phyloP scores from a whole-genome alignment of 2,888 invertebrate genomes.

The Halocaridina rubra region DNA sequence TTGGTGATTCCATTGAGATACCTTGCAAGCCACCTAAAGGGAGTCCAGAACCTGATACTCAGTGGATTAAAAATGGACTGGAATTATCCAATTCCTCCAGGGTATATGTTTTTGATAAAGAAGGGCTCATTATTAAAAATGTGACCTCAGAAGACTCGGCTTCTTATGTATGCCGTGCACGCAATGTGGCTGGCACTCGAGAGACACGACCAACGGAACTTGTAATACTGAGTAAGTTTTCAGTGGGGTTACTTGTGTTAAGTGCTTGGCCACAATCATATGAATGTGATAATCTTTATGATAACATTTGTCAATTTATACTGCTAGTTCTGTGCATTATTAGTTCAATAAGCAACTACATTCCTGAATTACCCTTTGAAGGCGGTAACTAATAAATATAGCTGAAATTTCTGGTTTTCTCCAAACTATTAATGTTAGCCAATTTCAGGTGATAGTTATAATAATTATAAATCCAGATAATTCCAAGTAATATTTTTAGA shows the following conservation, averaged over 20 bases:
- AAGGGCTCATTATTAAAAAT: slow-evolving; percentile 89
- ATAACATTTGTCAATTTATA: no score
- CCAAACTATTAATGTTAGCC: no score
- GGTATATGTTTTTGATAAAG: slow-evolving; percentile 84
- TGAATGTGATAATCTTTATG: no score
- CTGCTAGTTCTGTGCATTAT: not conserved
- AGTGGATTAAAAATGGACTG: slow-evolving; percentile 82
- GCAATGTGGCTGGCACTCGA: slow-evolving; percentile 89
- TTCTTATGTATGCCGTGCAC: slow-evolving; percentile 90
- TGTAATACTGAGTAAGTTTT: slow-evolving; percentile 80
- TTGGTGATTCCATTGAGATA: slow-evolving; percentile 88
- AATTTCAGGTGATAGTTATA: no score
- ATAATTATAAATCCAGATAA: no score
- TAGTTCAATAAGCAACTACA: not conserved
- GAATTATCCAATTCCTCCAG: slow-evolving; percentile 64
- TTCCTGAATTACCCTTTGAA: not conserved
- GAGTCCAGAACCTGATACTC: slow-evolving; percentile 90
- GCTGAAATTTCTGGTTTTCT: no score
- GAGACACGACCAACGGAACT: slow-evolving; percentile 81
- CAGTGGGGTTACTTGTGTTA: not conserved
- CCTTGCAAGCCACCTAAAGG: slow-evolving; percentile 96
- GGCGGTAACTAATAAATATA: no score
- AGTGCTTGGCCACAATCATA: not conserved
- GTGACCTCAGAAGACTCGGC: slow-evolving; percentile 91
- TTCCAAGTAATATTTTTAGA: not conserved